Percentiles rank a stretch among this genome's conserved stretches.
Evolutionary conservation across 2,888 invertebrate genomes (phyloP).

Genomic region (Lissocephala sabroskyi): DNA sequence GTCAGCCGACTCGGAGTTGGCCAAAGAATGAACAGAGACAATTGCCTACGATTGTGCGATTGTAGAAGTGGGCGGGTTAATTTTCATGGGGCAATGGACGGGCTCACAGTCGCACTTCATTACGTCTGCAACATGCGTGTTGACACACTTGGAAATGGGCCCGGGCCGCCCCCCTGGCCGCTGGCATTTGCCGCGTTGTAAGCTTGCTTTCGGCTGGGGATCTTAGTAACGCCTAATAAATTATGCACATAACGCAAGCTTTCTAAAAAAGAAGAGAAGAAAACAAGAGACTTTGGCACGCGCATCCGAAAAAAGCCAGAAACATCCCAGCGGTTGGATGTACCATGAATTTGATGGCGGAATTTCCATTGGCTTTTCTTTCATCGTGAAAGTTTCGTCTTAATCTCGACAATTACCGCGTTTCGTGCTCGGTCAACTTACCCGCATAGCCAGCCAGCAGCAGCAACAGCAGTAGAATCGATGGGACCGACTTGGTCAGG

Average conservation of each 20-base stretch:
- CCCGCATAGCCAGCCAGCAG: constrained; percentile 31
- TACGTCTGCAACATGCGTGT: constrained; percentile 2
- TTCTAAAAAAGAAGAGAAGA: constrained; percentile 42
- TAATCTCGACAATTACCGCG: constrained; percentile 25
- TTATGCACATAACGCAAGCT: constrained; percentile 48
- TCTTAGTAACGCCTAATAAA: constrained; percentile 61
- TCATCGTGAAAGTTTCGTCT: constrained; percentile 18
- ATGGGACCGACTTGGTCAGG: constrained; percentile 32
- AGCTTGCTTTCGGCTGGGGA: constrained; percentile 30
- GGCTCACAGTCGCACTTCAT: constrained; percentile 1
- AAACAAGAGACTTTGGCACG: constrained; percentile 5
- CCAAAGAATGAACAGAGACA: background rate
- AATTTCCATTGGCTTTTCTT: constrained; percentile 12
- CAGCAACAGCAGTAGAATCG: constrained; percentile 30
- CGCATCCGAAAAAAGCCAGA: constrained; percentile 9
- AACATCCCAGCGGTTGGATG: constrained; percentile 1
- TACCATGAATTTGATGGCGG: no score
- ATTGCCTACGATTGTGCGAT: background rate
- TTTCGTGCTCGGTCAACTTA: constrained; percentile 33
- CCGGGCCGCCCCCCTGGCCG: no score
- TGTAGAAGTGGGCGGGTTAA: no score
- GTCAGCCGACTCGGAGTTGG: background rate
- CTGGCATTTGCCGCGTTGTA: no score
- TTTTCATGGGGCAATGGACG: no score
- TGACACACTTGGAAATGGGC: background rate